Conservation (phyloP, 2,888 invertebrate genomes). For the Clivina fossor region DNA sequence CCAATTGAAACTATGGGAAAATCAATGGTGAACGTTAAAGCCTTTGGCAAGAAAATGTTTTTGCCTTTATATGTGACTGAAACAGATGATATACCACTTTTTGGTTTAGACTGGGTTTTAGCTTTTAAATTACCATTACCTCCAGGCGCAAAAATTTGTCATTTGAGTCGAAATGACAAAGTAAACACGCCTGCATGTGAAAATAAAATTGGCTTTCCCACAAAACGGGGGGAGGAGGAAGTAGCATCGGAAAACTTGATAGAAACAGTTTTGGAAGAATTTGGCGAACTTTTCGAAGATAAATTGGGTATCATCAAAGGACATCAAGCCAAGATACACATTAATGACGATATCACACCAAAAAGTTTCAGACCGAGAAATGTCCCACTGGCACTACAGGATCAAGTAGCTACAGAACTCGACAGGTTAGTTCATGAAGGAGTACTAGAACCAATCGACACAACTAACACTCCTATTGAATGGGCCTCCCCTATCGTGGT, state of each 20-base stretch:
- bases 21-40: slow-evolving; percentile 2
- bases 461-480: background rate
- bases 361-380: background rate
- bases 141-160: background rate
- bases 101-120: slow-evolving; percentile 8
- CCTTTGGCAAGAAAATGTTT: slow-evolving; percentile 1
- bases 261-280: background rate
- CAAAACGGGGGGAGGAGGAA: too few species aligned
- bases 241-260: too few species aligned
- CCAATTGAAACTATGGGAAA: slow-evolving; percentile 1
- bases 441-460: background rate
- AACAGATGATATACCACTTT: slow-evolving; percentile 2
- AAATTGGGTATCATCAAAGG: slow-evolving; percentile 10
- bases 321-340: slow-evolving; percentile 3
- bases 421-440: background rate
- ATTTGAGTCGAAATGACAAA: background rate
- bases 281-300: slow-evolving; percentile 7
- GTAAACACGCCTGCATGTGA: too few species aligned
- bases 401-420: slow-evolving; percentile 6
- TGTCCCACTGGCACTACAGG: background rate
- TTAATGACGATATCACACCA: background rate
- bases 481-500: background rate
- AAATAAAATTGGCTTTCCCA: too few species aligned
- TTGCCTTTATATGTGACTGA: background rate
- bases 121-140: slow-evolving; percentile 8